These are phyloP conservation scores for Tetraodon nigroviridis DNA, from an alignment of 2,113 vertebrate species.

Conservation along the genomic window DNA sequence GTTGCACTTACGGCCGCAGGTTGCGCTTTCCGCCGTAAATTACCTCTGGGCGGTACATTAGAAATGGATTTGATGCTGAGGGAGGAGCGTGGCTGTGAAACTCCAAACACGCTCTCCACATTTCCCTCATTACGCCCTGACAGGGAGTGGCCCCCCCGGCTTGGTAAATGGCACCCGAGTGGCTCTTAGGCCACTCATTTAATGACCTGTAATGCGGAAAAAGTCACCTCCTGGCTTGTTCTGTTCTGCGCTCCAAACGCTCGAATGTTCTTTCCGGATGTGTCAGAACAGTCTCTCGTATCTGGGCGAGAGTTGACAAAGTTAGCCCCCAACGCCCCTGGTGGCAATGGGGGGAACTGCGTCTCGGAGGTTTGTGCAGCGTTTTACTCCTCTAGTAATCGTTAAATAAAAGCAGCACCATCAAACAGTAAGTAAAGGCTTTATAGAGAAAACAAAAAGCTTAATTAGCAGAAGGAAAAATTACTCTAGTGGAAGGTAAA, in stretches of 20 bases:
- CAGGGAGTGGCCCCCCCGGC: conserved; percentile 52
- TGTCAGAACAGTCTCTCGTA: conserved; percentile 17
- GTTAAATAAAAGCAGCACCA: no score
- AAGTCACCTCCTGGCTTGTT: conserved; percentile 51
- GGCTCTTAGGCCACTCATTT: conserved; percentile 55
- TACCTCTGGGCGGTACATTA: conserved; percentile 37
- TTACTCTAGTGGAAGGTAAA: no score
- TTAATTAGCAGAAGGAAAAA: no score
- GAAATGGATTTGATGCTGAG: conserved; percentile 30
- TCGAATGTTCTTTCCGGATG: conserved; percentile 50
- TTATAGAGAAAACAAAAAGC: no score
- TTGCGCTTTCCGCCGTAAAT: conserved; percentile 38
- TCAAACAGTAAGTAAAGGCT: no score
- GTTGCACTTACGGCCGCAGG: conserved; percentile 32
- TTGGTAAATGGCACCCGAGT: conserved; percentile 67
- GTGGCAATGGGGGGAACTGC: no score
- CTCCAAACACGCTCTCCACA: conserved; percentile 48
- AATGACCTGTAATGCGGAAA: conserved; percentile 66
- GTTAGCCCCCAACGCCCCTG: no score
- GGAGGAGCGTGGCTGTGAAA: conserved; percentile 12
- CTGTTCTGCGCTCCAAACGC: conserved; percentile 42
- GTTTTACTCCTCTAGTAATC: no score
- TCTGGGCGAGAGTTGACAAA: no score
- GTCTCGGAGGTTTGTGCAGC: no score
- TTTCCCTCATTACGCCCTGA: conserved; percentile 54